phyloP scores from a whole-genome alignment of 2,113 vertebrate species.

The Pterocles gutturalis region DNA sequence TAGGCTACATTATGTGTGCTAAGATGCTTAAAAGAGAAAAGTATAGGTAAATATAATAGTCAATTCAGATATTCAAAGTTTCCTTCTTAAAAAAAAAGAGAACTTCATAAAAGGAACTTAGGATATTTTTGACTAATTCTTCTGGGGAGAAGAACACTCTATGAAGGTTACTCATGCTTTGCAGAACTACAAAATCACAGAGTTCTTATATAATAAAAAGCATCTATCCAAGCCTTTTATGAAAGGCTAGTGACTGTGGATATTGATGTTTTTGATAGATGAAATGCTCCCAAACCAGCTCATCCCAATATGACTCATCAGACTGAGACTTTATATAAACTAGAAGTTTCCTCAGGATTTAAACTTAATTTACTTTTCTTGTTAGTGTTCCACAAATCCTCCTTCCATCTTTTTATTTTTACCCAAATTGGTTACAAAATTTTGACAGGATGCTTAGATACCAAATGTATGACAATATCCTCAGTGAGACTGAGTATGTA shows the following conservation, averaged over 20 bases:
- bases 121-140: not conserved
- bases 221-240: conserved; percentile 13
- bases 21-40: not conserved
- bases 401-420: not conserved
- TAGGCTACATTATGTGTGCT: not conserved
- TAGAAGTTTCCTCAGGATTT: conserved; percentile 20
- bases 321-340: conserved; percentile 30
- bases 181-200: not conserved
- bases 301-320: conserved; percentile 34
- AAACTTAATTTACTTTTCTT: not conserved
- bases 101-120: not conserved
- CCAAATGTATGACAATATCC: not conserved
- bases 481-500: not conserved
- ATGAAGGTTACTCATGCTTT: not conserved
- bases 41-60: not conserved
- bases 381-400: not conserved
- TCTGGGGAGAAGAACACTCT: not conserved
- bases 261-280: conserved; percentile 56
- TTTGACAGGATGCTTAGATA: not conserved
- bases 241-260: not conserved
- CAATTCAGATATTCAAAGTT: not conserved
- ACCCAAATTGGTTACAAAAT: not conserved
- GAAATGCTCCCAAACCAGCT: conserved; percentile 26
- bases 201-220: not conserved
- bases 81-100: not conserved